These are phyloP conservation scores for Isoperla grammatica DNA, from an alignment of 2,888 invertebrate species.

Conservation along the genomic window DNA sequence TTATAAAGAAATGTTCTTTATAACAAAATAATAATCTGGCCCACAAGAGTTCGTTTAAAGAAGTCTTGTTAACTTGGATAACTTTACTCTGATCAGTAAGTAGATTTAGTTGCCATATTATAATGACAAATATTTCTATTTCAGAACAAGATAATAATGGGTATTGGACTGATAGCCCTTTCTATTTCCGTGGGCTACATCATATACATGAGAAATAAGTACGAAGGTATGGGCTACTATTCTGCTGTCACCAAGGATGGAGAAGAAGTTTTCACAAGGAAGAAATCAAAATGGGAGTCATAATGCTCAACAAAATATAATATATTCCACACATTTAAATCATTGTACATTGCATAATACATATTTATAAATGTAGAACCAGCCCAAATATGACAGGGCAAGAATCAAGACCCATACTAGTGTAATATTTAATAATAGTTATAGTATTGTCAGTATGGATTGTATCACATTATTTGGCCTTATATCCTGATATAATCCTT, in stretches of 20 bases:
- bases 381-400: background rate
- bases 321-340: conserved; percentile 1
- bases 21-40: no score
- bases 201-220: conserved; percentile 76
- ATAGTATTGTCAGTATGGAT: no score
- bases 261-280: conserved; percentile 65
- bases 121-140: conserved; percentile 41
- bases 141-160: conserved; percentile 84
- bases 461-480: no score
- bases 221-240: conserved; percentile 74
- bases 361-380: background rate
- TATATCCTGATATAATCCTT: no score
- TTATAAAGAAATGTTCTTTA: no score
- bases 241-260: conserved; percentile 74
- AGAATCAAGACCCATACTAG: no score
- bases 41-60: no score
- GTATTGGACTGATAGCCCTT: conserved; percentile 68
- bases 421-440: no score
- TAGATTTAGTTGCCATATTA: background rate
- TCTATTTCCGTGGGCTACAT: conserved; percentile 72
- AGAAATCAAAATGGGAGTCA: conserved; percentile 69
- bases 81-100: no score
- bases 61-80: no score
- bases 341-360: background rate
- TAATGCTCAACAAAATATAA: background rate